Evolutionary conservation across 37 sponge, comb jelly and placozoan genomes (phyloP).

Genomic region (Aplysina aerophoba): DNA sequence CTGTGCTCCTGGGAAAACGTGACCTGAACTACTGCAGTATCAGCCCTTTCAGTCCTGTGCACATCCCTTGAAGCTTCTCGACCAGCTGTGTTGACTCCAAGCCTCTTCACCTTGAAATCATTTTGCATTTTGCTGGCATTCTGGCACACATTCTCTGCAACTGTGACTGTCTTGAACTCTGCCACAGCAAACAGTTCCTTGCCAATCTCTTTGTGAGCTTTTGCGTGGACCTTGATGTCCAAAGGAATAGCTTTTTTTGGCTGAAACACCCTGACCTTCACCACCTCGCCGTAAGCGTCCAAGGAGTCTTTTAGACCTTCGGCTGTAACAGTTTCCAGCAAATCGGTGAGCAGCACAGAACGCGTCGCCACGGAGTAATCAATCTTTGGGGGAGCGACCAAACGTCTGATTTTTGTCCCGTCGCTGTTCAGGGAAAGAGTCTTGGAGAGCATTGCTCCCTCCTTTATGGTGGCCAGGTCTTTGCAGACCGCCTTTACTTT

Average conservation of each 20-base stretch:
- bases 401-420: conserved; percentile 78
- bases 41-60: not conserved
- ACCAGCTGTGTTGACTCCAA: not conserved
- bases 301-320: conserved; percentile 59
- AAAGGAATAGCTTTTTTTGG: conserved; percentile 77
- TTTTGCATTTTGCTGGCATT: no score
- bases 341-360: conserved; percentile 70
- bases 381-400: conserved; percentile 63
- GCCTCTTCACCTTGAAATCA: not conserved
- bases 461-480: conserved; percentile 74
- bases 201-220: conserved; percentile 54
- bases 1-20: not conserved
- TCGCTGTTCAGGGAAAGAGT: conserved; percentile 72
- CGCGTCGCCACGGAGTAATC: conserved; percentile 60
- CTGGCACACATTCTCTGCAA: conserved; percentile 49
- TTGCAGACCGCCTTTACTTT: conserved; percentile 88
- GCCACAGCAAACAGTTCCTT: conserved; percentile 69
- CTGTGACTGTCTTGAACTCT: conserved; percentile 66
- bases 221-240: conserved; percentile 70
- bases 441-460: conserved; percentile 57
- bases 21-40: not conserved
- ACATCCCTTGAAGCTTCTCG: no score
- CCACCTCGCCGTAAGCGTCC: conserved; percentile 67
- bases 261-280: conserved; percentile 60
- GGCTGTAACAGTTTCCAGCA: conserved; percentile 39